Base-by-base conservation (phyloP, 2,113 vertebrate species). In the Macrotus californicus region DNA sequence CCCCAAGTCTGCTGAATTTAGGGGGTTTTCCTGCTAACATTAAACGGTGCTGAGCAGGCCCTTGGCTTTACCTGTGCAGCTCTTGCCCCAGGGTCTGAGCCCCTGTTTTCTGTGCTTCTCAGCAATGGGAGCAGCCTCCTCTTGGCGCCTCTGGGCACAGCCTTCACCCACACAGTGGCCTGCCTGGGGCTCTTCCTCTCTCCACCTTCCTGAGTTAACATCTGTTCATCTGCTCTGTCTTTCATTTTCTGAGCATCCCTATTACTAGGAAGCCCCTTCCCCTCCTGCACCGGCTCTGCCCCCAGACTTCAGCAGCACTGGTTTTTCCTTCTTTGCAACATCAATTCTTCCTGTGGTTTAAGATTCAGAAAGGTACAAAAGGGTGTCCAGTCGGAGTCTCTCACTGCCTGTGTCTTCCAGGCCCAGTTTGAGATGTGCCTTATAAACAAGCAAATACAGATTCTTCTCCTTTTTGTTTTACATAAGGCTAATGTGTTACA, bases 31-130 rank as follows among this genome's bases (percentile, higher is more conserved):
- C 5, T 1, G 1, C 34, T 19, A 14, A 66, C 18, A 13, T 21
- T 18, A 31, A 41, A 11, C n/a, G 2, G 7, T 0, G 13, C 1
- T 29, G 48, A 48, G 2, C 9, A 11, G 34, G 22, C 39, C 50
- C 1, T 43, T 29, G 81, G 3, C 39, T 36, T n/a, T 24, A 2
- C 41, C 12, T 0, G 1, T 22, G 13, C 0, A 1, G 0, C 6
- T 41, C 31, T n/a, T 6, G 11, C 3, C 46, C 5, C 29, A 29
- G 86, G 50, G 19, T 9, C 67, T 0, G 5, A 8, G 34, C 29
- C 39, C 11, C 19, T 7, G 1, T 43, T 18, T 56, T 54, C 31
- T n/a, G 26, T 7, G 83, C 6, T 4, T 26, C 10, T 12, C 22
- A 24, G 12, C 4, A 29, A 6, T 5, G 46, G 29, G 59, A 29